Evolutionary conservation across 2,113 vertebrate genomes (phyloP).

Genomic region (Rhinoderma darwinii): DNA sequence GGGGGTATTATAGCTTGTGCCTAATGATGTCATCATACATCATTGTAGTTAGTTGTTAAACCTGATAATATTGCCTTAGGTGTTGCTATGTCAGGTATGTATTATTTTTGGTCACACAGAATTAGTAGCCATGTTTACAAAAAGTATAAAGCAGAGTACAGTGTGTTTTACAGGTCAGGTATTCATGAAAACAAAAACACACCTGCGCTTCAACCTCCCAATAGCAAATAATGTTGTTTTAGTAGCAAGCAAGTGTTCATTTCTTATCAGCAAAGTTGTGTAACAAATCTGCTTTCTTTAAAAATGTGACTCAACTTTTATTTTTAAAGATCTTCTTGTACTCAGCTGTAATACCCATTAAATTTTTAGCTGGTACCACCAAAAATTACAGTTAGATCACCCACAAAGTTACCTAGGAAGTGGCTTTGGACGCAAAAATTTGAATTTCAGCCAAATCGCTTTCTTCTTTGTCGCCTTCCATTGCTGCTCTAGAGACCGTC

Average conservation of each 20-base stretch:
- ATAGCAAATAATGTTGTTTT: background rate
- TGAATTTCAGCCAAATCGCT: too few relatives aligned
- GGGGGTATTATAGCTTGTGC: conserved; percentile 8
- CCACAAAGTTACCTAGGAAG: too few relatives aligned
- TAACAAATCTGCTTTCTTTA: background rate
- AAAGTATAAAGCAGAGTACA: background rate
- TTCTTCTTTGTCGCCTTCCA: too few relatives aligned
- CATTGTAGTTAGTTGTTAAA: background rate
- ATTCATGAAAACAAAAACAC: background rate
- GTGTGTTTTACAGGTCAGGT: background rate
- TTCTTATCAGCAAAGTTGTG: background rate
- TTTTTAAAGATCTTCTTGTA: too few relatives aligned
- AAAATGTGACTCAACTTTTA: too few relatives aligned
- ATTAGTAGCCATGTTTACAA: conserved; percentile 10
- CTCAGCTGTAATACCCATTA: too few relatives aligned
- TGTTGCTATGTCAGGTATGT: background rate
- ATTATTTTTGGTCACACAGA: background rate
- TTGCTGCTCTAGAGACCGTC: too few relatives aligned
- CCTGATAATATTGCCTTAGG: background rate
- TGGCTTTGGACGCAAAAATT: too few relatives aligned
- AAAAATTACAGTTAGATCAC: too few relatives aligned
- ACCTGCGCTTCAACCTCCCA: background rate
- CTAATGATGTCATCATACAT: background rate
- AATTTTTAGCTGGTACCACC: too few relatives aligned
- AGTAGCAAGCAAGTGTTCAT: background rate